Conservation (phyloP, 2,888 invertebrate genomes). For the Lepidocyrtinus sp. region DNA sequence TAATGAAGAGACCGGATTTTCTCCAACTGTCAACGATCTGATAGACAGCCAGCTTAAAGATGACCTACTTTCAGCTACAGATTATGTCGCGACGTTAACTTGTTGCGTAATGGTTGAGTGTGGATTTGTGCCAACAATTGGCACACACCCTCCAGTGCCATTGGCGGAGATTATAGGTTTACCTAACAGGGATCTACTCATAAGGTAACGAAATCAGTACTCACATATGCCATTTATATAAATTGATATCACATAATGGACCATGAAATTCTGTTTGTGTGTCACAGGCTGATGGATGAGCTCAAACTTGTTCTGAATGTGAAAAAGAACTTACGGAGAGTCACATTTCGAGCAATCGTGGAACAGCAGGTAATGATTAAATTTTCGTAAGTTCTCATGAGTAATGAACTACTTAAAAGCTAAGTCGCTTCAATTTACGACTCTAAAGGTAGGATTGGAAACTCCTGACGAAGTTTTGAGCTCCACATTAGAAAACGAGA, state of each 20-base stretch:
- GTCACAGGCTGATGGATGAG: neutral
- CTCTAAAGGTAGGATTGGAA: neutral
- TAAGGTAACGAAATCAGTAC: neutral
- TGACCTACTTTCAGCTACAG: neutral
- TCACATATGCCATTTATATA: neutral
- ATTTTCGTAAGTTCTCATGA: too few species aligned
- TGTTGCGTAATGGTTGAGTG: neutral
- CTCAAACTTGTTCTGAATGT: neutral
- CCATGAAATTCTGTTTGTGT: neutral
- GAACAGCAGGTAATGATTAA: neutral
- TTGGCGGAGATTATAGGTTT: neutral
- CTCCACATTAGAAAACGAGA: too few species aligned
- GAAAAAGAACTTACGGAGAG: neutral
- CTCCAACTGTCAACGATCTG: neutral
- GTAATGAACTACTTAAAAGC: too few species aligned
- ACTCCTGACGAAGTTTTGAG: neutral
- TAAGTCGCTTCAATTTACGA: too few species aligned
- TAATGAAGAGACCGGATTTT: neutral
- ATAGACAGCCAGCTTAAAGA: neutral
- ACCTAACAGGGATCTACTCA: neutral
- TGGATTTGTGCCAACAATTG: neutral
- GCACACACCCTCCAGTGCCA: neutral
- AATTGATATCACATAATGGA: neutral
- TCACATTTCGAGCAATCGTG: neutral
- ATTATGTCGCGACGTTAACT: neutral